Base-by-base conservation (phyloP, 1,140 invertebrate genomes). In the Monomorium pharaonis region DNA sequence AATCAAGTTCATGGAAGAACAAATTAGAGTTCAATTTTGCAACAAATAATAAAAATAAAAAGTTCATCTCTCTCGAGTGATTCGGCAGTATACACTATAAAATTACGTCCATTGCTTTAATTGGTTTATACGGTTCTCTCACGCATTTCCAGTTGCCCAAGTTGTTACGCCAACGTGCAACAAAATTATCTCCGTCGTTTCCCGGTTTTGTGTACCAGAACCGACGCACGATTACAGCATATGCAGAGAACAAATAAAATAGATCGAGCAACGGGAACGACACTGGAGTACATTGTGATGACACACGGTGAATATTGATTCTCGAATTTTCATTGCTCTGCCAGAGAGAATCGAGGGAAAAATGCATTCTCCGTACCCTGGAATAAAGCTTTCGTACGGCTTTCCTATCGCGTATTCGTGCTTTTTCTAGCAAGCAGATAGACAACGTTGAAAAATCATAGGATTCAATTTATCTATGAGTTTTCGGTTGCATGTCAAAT, bases 261-360 rank as follows among this genome's bases (percentile, higher is more conserved):
- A 85, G 72, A 69, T 56, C 70, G 62, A 87, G 70, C 86, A 77
- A 42, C 58, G 86, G 87, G 70, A 88, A 74, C 87, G 60, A 65
- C 69, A 62, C 81, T 72, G 72, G 44, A 56, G 72, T 74, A 84
- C 58, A 80, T 89, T 80, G 85, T 62, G 78, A 89, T 65, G 87
- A 89, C 85, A 90, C 75, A 87, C 56, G 42, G 56, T 37, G 67
- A 51, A 85, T 90, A 90, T 90, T 87, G 89, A 90, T 90, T 90
- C 89, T 87, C 75, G 88, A 90, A 89, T 90, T 90, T 90, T 90
- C 89, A 84, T 86, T 85, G 87, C 69, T 49, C 81, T 49, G 65
- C 49, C 24, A 12, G 49, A 89, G 78, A 70, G 89, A 76, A 72
- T 56, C 62, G 58, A 51, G 60, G 37, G 80, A 81, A 85, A 85